Conservation (phyloP, 2,888 invertebrate genomes). For the Apamea crenata region DNA sequence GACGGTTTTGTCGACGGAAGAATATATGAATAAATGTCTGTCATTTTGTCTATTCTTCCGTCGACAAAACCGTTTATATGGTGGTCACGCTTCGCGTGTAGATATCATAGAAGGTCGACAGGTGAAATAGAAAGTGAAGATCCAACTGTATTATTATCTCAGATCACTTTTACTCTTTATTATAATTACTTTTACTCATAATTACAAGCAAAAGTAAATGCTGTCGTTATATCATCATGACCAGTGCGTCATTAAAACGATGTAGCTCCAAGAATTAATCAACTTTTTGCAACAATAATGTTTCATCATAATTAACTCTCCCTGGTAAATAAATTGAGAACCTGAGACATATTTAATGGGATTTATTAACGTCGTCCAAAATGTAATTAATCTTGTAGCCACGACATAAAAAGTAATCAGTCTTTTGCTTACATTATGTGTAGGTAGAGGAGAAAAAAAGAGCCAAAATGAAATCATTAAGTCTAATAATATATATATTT, state of each 20-base stretch:
- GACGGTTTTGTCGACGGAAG: too few species aligned
- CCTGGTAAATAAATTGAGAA: conserved; percentile 16
- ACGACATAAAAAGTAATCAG: conserved; percentile 14
- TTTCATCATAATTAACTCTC: conserved; percentile 15
- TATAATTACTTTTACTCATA: conserved; percentile 22
- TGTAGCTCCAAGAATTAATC: conserved; percentile 33
- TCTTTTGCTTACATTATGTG: not conserved
- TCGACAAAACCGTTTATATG: not conserved
- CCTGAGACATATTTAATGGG: conserved; percentile 13
- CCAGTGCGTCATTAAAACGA: not conserved
- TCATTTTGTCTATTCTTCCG: not conserved
- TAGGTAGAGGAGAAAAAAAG: not conserved
- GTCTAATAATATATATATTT: too few species aligned
- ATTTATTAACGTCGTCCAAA: conserved; percentile 23
- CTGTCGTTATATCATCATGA: conserved; percentile 15
- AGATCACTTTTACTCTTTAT: not conserved
- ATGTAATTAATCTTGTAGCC: conserved; percentile 17
- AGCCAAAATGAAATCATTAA: not conserved
- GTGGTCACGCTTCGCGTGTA: not conserved
- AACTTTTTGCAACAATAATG: conserved; percentile 36
- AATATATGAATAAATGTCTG: too few species aligned
- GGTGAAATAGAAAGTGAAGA: conserved; percentile 36
- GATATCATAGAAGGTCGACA: not conserved
- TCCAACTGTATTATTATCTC: not conserved
- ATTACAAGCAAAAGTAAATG: conserved; percentile 28